Evolutionary conservation across 2,888 invertebrate species (phyloP), one percentile per base, ranked within the genome.

Genomic region (Dichetophora obliterata): DNA sequence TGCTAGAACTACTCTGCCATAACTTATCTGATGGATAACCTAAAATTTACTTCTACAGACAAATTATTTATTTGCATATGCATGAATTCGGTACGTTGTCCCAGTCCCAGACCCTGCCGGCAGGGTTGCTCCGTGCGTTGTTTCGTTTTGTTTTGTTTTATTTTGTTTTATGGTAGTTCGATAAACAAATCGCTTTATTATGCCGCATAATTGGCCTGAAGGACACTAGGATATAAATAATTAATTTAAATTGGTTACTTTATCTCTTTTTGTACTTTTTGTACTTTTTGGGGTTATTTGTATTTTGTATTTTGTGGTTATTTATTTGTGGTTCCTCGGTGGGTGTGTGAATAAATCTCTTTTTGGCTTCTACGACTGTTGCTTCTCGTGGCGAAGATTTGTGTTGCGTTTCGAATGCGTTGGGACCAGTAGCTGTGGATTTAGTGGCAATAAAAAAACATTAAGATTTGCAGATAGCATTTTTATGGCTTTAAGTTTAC

Each of bases 161-260:
- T 43, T 43, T 31, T 27, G 27, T 63, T 31, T 63, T 27, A n/a
- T 63, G 8, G 52, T 37, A 65, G 54, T 66, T 65, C 74, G 74
- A 74, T 74, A 65, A 22, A 66, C 79, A 81, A 82, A 81, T 81
- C 80, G 81, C 78, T 82, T 82, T 82, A 82, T 81, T 82, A 82
- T 82, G 81, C 81, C 79, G 76, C 77, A 81, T 82, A 81, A 82
- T 82, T 81, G 81, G 74, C 76, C 78, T 76, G 52, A 78, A 81
- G 77, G 79, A 81, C 80, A 80, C 79, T 79, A 79, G 78, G 75
- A 79, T 78, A 78, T 82, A 80, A 82, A 82, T 81, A 82, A 82
- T 82, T 82, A 82, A 82, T 82, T 82, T 81, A 82, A 82, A 82
- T 81, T 78, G 74, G 31, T 74, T 76, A 76, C 76, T 79, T 76